Evolutionary conservation across 2,113 vertebrate species (phyloP).

Genomic region (Halichoeres trimaculatus): DNA sequence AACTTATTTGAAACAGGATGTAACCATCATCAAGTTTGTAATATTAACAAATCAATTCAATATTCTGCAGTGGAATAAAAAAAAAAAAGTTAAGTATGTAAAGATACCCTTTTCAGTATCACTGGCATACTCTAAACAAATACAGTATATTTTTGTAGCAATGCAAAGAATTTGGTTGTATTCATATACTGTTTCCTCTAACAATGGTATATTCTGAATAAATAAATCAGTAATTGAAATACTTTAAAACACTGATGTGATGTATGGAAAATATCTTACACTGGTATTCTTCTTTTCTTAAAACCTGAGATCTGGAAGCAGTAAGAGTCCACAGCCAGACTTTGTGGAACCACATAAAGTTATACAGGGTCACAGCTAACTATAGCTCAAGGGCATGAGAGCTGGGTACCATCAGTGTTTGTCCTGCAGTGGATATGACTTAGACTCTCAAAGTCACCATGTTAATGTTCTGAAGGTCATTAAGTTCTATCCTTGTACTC

Average conservation of each 20-base stretch:
- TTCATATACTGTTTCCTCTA: not conserved
- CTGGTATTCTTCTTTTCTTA: not conserved
- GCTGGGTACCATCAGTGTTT: constrained; percentile 4
- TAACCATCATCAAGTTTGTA: not conserved
- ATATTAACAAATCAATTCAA: not conserved
- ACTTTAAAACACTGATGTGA: not conserved
- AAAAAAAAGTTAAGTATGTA: not conserved
- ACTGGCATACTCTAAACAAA: too few relatives aligned
- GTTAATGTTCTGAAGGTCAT: not conserved
- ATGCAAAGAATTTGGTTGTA: not conserved
- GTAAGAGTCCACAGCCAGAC: constrained; percentile 4
- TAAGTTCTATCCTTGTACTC: not conserved
- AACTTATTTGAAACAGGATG: not conserved
- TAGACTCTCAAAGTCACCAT: constrained; percentile 1
- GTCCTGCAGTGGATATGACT: constrained; percentile 6
- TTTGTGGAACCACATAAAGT: constrained; percentile 26
- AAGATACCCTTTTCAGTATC: too few relatives aligned
- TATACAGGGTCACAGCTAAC: constrained; percentile 43
- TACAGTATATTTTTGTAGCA: too few relatives aligned
- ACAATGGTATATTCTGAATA: not conserved
- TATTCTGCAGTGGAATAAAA: not conserved
- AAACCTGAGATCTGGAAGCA: not conserved
- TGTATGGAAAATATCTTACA: not conserved
- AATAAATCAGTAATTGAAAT: not conserved
- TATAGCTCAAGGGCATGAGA: constrained; percentile 24